Evolutionary conservation across 2,797 vertebrate species (phyloP).

Genomic region (Syngnathus acus): DNA sequence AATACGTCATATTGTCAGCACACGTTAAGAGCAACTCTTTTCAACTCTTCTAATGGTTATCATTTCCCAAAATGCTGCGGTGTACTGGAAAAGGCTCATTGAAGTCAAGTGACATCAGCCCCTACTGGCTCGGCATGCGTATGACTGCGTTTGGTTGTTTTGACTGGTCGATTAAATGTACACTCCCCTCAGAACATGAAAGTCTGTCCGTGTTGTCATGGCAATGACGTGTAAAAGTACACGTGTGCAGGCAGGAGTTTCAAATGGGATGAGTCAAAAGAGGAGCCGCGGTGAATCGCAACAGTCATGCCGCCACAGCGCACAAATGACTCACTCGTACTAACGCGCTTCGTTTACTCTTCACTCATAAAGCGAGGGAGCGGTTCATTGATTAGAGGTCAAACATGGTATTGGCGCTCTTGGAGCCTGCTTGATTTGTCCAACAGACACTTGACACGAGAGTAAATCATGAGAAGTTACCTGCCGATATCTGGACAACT

Average conservation of each 20-base stretch:
- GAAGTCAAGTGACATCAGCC: neutral
- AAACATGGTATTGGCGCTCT: slow-evolving; percentile 5
- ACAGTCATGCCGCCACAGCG: slow-evolving; percentile 27
- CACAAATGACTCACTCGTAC: slow-evolving; percentile 46
- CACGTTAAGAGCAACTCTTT: no score
- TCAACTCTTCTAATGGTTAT: no score
- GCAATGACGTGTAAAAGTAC: slow-evolving; percentile 43
- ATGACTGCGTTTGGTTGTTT: neutral
- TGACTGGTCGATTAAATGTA: neutral
- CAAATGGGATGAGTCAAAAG: slow-evolving; percentile 45
- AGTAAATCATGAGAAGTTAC: neutral
- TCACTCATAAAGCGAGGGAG: slow-evolving; percentile 43
- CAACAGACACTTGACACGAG: no score
- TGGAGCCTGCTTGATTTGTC: neutral
- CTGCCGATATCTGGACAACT: neutral
- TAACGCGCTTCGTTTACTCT: slow-evolving; percentile 37
- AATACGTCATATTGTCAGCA: no score
- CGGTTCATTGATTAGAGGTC: slow-evolving; percentile 12
- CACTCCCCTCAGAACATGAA: neutral
- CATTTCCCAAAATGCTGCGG: no score
- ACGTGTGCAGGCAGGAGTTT: slow-evolving; percentile 2
- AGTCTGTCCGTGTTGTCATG: slow-evolving; percentile 46
- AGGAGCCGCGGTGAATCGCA: slow-evolving; percentile 36
- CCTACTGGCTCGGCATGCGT: neutral
- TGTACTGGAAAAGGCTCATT: no score